phyloP scores from a whole-genome alignment of 1,140 invertebrate genomes.

The Leucophenga varia region DNA sequence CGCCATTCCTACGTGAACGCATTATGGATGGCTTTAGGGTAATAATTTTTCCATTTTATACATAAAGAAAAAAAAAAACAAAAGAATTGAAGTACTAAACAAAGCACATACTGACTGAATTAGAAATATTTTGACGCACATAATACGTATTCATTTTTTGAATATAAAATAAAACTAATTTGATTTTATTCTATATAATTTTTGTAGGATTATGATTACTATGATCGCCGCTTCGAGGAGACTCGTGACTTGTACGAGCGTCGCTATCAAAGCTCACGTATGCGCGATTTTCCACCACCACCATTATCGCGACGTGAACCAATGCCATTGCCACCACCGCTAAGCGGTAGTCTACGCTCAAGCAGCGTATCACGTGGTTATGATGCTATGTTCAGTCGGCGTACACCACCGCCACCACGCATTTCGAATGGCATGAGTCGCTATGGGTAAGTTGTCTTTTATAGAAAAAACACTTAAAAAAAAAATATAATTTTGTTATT shows the following conservation, averaged over 20 bases:
- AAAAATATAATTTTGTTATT: too few species aligned
- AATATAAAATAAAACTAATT: conserved; percentile 9
- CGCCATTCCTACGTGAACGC: conserved; percentile 81
- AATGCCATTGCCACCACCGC: conserved; percentile 52
- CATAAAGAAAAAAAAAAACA: too few species aligned
- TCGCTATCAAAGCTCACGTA: conserved; percentile 68
- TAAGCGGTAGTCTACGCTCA: conserved; percentile 60
- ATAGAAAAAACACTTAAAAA: not conserved
- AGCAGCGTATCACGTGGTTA: conserved; percentile 68
- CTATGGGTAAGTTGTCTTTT: conserved; percentile 39
- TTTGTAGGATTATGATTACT: conserved; percentile 77
- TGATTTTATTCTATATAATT: not conserved
- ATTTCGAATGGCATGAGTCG: conserved; percentile 56
- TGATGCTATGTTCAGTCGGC: conserved; percentile 76
- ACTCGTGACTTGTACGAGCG: conserved; percentile 76
- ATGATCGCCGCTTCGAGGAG: conserved; percentile 76
- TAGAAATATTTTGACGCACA: too few species aligned
- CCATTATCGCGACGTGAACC: conserved; percentile 60
- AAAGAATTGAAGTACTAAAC: too few species aligned
- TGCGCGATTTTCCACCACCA: conserved; percentile 65
- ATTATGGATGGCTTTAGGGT: conserved; percentile 84
- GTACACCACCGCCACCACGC: conserved; percentile 66
- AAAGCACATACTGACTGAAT: too few species aligned
- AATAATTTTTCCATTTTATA: conserved; percentile 41
- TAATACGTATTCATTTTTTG: too few species aligned